phyloP scores from a whole-genome alignment of 2,888 invertebrate genomes.

The Cabera pusaria region DNA sequence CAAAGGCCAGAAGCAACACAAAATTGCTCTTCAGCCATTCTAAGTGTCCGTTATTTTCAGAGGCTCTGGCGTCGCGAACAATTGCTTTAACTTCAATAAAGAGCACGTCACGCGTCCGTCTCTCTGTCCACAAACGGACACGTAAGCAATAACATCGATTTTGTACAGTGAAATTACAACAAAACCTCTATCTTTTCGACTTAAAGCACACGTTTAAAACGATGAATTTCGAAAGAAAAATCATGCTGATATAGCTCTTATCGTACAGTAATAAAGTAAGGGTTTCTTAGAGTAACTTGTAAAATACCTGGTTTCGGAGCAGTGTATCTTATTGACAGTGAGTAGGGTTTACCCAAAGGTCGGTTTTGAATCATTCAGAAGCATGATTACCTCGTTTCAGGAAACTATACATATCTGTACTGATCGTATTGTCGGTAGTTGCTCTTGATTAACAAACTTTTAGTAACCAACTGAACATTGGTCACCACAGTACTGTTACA shows the following conservation, averaged over 20 bases:
- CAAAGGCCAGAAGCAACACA: background rate
- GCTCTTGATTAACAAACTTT: too few relatives aligned
- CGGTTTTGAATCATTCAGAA: background rate
- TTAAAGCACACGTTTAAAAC: constrained; percentile 11
- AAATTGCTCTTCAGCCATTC: constrained; percentile 14
- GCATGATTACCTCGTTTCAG: too few relatives aligned
- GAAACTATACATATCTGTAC: too few relatives aligned
- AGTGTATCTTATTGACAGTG: constrained; percentile 2
- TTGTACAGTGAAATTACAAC: constrained; percentile 24
- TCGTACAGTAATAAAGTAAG: constrained; percentile 12
- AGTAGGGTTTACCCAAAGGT: background rate
- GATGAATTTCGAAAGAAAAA: background rate
- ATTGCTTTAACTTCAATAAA: constrained; percentile 54
- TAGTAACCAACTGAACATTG: too few relatives aligned
- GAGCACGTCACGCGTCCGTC: constrained; percentile 47
- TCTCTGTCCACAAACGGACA: constrained; percentile 49
- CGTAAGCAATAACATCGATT: constrained; percentile 57
- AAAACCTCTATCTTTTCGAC: constrained; percentile 23
- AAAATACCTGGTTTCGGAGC: too few relatives aligned
- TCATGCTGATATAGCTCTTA: constrained; percentile 4
- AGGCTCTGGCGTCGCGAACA: constrained; percentile 32
- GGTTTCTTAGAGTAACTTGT: constrained; percentile 12
- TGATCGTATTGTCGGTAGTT: too few relatives aligned
- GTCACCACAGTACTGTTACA: too few relatives aligned
- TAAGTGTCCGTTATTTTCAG: constrained; percentile 23